A percentile compares a stretch with the other conserved stretches of the same genome.
Evolutionary conservation across 2,888 invertebrate genomes (phyloP).

Genomic region (Gari tellinella): DNA sequence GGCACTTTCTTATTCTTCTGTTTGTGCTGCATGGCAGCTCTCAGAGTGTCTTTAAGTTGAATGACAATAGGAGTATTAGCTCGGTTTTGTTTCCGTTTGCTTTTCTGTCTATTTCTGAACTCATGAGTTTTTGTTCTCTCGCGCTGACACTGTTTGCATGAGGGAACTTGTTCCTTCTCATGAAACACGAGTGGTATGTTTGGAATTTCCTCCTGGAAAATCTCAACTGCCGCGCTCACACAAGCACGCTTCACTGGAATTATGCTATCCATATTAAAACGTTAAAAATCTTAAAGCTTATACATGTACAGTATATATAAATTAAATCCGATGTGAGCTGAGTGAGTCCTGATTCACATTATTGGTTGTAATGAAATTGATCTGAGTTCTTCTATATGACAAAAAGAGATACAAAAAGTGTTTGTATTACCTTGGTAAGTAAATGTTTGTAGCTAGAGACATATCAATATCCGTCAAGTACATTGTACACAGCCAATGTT

Average conservation of each 20-base stretch:
- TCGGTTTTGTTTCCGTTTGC: slow-evolving; percentile 64
- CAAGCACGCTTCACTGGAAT: slow-evolving; percentile 68
- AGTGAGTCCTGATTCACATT: no score
- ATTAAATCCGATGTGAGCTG: no score
- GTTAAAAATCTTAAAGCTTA: no score
- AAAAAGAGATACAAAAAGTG: no score
- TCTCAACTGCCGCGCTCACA: slow-evolving; percentile 73
- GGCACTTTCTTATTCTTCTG: slow-evolving; percentile 65
- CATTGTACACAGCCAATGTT: no score
- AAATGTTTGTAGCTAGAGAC: no score
- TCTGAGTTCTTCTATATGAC: no score
- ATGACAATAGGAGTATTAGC: slow-evolving; percentile 80
- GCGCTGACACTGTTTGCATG: slow-evolving; percentile 79
- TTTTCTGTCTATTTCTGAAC: slow-evolving; percentile 40
- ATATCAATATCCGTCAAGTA: no score
- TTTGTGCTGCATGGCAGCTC: slow-evolving; percentile 71
- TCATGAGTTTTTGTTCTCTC: slow-evolving; percentile 68
- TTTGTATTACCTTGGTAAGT: no score
- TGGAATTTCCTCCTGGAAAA: slow-evolving; percentile 72
- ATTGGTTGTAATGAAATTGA: no score
- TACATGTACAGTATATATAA: no score
- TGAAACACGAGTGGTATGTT: slow-evolving; percentile 19
- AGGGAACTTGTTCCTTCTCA: slow-evolving; percentile 42
- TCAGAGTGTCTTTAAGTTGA: slow-evolving; percentile 76
- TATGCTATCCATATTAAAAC: slow-evolving; percentile 20